Conservation (phyloP, 2,797 vertebrate species). For the Myotis pilosus region DNA sequence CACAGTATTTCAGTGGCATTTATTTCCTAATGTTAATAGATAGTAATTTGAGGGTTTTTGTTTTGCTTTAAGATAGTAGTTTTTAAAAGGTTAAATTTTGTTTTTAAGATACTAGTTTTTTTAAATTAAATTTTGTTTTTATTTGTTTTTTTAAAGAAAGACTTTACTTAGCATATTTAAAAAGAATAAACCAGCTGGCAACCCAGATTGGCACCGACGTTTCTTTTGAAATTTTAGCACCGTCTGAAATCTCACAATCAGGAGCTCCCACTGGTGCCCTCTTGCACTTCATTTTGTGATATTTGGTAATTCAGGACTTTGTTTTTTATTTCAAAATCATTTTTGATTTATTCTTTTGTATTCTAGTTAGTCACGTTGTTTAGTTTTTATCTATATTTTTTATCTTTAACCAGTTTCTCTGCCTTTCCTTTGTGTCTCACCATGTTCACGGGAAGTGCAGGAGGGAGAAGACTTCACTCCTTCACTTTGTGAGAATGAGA, state of each 20-base stretch:
- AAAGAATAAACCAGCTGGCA: background rate
- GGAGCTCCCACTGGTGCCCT: background rate
- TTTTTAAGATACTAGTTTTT: background rate
- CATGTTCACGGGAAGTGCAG: fast-evolving
- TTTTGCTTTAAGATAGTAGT: background rate
- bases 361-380: background rate
- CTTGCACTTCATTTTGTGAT: background rate
- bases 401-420: background rate
- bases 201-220: background rate
- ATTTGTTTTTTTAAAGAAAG: background rate
- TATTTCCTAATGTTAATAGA: background rate
- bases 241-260: background rate
- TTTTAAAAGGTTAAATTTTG: background rate
- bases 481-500: background rate
- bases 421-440: background rate
- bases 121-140: background rate
- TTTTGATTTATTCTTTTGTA: background rate
- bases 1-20: background rate
- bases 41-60: background rate
- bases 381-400: background rate
- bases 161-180: background rate
- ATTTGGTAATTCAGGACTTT: background rate
- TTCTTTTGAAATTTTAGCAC: background rate
- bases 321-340: background rate
- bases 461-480: no score